Conservation (phyloP, 2,888 invertebrate species). For the Drosophila rellima region DNA sequence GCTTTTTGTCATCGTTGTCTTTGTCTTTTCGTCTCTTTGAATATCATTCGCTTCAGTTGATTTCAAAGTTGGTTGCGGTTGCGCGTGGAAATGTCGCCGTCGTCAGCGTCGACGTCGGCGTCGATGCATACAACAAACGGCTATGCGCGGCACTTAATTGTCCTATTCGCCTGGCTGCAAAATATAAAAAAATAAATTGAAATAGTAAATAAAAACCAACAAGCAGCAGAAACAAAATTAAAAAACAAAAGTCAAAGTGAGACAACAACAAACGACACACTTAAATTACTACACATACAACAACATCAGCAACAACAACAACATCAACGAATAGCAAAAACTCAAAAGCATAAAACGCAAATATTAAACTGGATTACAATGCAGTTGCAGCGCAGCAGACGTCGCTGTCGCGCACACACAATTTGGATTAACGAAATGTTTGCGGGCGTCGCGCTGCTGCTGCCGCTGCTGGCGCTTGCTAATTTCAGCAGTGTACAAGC, state of each 20-base stretch:
- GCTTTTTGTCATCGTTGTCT: slow-evolving; percentile 29
- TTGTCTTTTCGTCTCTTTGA: slow-evolving; percentile 33
- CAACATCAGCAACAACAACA: slow-evolving; percentile 17
- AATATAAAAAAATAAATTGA: slow-evolving; percentile 58
- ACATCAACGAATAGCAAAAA: slow-evolving; percentile 34
- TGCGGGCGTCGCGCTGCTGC: slow-evolving; percentile 65
- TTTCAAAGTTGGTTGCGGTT: slow-evolving; percentile 58
- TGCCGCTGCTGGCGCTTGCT: slow-evolving; percentile 72
- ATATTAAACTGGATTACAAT: slow-evolving; percentile 76
- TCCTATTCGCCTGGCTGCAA: slow-evolving; percentile 82
- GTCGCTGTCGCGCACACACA: slow-evolving; percentile 76
- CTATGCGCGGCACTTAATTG: slow-evolving; percentile 60
- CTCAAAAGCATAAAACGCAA: slow-evolving; percentile 59
- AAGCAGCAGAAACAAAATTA: slow-evolving; percentile 26
- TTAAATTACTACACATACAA: slow-evolving; percentile 37
- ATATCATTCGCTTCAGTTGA: slow-evolving; percentile 23
- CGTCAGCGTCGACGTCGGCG: slow-evolving; percentile 68
- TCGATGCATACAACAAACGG: slow-evolving; percentile 62
- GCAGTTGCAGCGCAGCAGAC: slow-evolving; percentile 79
- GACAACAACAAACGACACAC: slow-evolving; percentile 45
- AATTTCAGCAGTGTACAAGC: slow-evolving; percentile 66
- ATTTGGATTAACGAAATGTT: slow-evolving; percentile 76
- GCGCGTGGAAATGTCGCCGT: slow-evolving; percentile 69
- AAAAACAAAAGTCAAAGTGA: slow-evolving; percentile 49
- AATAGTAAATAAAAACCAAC: slow-evolving; percentile 27